Conservation (phyloP, 2,797 vertebrate species). For the Cryptoprocta ferox region DNA sequence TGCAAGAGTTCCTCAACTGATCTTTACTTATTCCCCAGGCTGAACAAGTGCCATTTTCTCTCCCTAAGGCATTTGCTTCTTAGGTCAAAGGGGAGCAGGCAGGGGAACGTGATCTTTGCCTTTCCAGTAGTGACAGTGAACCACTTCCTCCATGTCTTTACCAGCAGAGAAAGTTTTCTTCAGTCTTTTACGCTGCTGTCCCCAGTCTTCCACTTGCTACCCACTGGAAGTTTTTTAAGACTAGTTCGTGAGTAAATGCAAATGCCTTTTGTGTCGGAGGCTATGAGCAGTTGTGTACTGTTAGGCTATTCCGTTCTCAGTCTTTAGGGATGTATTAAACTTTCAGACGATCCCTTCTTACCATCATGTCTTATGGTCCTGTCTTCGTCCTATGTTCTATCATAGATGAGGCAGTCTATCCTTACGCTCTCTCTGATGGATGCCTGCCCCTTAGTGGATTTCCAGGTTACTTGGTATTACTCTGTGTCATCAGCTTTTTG, state of each 20-base stretch:
- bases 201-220: neutral
- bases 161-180: fast-evolving
- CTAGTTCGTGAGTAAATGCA: neutral
- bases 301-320: neutral
- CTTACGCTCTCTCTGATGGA: no score
- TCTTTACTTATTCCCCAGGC: neutral
- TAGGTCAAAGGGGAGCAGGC: neutral
- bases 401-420: neutral
- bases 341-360: neutral
- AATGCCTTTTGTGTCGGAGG: neutral
- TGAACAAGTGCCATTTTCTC: neutral
- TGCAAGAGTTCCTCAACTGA: neutral
- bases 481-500: neutral
- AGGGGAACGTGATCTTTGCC: neutral
- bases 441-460: neutral
- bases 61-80: neutral
- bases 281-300: neutral
- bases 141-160: neutral
- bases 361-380: neutral
- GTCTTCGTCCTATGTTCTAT: neutral
- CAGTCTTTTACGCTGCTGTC: neutral
- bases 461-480: neutral
- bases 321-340: neutral
- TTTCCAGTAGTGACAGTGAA: neutral
- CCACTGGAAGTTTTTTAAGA: neutral